Base-by-base conservation (phyloP, 2,888 invertebrate species). In the Eupeodes latifasciatus region DNA sequence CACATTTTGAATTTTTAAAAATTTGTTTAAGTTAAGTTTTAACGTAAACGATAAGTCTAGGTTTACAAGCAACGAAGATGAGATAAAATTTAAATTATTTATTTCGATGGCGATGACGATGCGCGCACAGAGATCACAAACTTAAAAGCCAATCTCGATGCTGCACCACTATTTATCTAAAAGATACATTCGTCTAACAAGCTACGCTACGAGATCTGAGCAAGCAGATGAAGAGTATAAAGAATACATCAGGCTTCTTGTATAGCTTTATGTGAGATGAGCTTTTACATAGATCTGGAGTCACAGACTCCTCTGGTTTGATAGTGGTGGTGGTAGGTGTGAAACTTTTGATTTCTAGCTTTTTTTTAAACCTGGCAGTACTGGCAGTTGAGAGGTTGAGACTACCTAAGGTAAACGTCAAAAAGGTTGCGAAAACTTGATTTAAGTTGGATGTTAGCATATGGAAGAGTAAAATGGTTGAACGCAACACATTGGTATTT, bases 61-160 rank as follows among this genome's bases (percentile, higher is more conserved):
- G 67, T 83, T 14, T n/a, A 62, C 6, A 69, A 27, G 11, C 9
- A 36, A 16, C 2, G 12, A 44, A 89, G 88, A 76, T 89, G 82
- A 90, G 88, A 89, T 84, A 34, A 67, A 61, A 16, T 16, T 16
- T 27, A 27, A 3, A 27, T 27, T 27, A 27, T n/a, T 53, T 59
- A 47, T 47, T 47, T 44, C 47, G 81, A 80, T 90, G 91, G 85
- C 89, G 89, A 88, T 90, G 91, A 86, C 89, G 89, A 88, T 80
- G 88, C 80, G 75, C 81, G 89, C 89, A 89, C 83, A 89, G 47
- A 87, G 80, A 82, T 82, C 84, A 81, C 90, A 81, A 88, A 90
- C 90, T 91, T 91, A 91, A 91, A 90, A 91, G 90, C 74, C 86
- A 74, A 89, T 85, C 69, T 81, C 64, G 85, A 67, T 64, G 81